Conservation (phyloP, 2,113 vertebrate genomes). For the Oryzias javanicus region DNA sequence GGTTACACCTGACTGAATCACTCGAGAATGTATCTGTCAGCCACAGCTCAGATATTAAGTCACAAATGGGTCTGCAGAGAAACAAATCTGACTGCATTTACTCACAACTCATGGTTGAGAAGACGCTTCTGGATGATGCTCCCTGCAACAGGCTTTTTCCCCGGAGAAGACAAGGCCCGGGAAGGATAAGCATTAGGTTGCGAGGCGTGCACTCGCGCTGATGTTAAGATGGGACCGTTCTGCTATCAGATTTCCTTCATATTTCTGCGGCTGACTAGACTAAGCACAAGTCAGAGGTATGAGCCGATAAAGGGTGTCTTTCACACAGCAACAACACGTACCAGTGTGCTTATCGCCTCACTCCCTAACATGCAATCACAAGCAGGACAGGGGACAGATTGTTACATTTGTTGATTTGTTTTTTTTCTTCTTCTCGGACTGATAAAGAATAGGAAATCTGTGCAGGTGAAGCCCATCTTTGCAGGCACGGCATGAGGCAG, state of each 20-base stretch:
- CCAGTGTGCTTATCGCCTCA: constrained; percentile 78
- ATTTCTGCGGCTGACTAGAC: constrained; percentile 82
- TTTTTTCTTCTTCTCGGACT: constrained; percentile 64
- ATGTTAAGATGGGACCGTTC: constrained; percentile 77
- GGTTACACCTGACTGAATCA: too few relatives aligned
- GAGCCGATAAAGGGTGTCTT: constrained; percentile 82
- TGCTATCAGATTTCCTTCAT: constrained; percentile 81
- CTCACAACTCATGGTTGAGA: too few relatives aligned
- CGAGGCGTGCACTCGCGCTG: constrained; percentile 71
- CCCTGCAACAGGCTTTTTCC: constrained; percentile 66
- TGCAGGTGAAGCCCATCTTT: constrained; percentile 59
- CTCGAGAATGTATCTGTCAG: too few relatives aligned
- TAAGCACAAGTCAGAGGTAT: constrained; percentile 81
- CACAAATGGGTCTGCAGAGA: too few relatives aligned
- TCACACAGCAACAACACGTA: constrained; percentile 85
- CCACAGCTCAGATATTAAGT: too few relatives aligned
- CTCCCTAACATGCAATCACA: constrained; percentile 80
- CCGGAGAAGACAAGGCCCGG: constrained; percentile 66
- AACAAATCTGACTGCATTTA: too few relatives aligned
- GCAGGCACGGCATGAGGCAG: constrained; percentile 59
- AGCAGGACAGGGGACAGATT: constrained; percentile 79
- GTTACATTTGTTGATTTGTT: constrained; percentile 85
- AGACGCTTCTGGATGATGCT: constrained; percentile 34
- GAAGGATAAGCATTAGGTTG: constrained; percentile 77
- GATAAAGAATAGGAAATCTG: constrained; percentile 71